Base-by-base conservation (phyloP, 1,140 invertebrate genomes). In the Anoplophora glabripennis region DNA sequence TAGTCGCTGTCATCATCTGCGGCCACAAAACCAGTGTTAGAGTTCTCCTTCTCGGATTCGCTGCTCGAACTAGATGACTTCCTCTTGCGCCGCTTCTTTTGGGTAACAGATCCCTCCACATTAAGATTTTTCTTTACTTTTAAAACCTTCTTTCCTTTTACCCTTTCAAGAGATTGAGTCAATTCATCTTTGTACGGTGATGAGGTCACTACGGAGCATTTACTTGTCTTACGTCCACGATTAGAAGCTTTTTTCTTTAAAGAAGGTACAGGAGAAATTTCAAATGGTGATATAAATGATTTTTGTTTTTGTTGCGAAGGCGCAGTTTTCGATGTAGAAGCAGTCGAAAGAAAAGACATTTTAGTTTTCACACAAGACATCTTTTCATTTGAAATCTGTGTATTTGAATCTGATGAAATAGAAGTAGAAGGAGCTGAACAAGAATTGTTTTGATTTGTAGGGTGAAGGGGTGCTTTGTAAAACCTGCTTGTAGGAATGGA, bases 131-230 rank as follows among this genome's bases (percentile, higher is more conserved):
- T 17, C 15, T 12, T 41, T 41, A 17, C n/a, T 41, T 41, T 12
- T 12, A 17, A 41, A 41, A 41, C n/a, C n/a, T 12, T 41, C 40
- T 41, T 41, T 41, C 40, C 15, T 12, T 41, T 41, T 12, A 41
- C 7, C n/a, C n/a, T 12, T 41, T 41, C 15, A 41, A 41, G 37
- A 53, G n/a, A 47, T 42, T 53, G 15, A 10, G 15, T 53, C 35
- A 51, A 53, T 53, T 53, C 51, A 21, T 53, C 18, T 53, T 53
- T 53, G 38, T 53, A 53, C 38, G 36, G 51, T 8, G 51, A 53
- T 12, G 51, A 53, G 18, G 51, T 53, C 38, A 53, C 40, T 40
- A 53, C 12, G n/a, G 51, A 14, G 14, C 35, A 14, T 41, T 41
- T 11, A 12, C 35, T 41, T 15, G 36, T 14, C 40, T 53, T 53